Conservation (phyloP, 2,113 vertebrate species). For the Colossoma macropomum region DNA sequence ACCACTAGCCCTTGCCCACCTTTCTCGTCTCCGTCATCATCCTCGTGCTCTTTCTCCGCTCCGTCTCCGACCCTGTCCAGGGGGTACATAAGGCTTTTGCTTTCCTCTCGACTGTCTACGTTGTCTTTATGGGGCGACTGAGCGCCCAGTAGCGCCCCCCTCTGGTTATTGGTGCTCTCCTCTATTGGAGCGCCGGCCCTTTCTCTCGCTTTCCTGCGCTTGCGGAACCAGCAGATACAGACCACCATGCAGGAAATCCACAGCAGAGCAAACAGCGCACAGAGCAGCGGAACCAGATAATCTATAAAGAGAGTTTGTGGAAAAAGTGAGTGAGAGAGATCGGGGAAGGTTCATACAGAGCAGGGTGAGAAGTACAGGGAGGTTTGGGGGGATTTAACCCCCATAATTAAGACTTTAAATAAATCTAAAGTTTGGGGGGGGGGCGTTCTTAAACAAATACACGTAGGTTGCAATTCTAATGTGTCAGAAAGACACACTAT, state of each 20-base stretch:
- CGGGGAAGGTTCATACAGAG: too few relatives aligned
- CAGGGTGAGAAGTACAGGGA: too few relatives aligned
- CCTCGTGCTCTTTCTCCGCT: slow-evolving; percentile 81
- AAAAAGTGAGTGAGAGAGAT: neutral
- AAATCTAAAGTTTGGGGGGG: too few relatives aligned
- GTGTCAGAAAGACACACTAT: too few relatives aligned
- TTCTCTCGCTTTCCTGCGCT: slow-evolving; percentile 91
- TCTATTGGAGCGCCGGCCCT: slow-evolving; percentile 79
- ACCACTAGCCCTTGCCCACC: slow-evolving; percentile 64
- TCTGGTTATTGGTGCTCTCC: slow-evolving; percentile 89
- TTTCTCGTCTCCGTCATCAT: slow-evolving; percentile 66
- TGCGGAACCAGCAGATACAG: slow-evolving; percentile 92
- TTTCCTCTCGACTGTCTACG: slow-evolving; percentile 82
- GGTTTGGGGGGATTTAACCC: too few relatives aligned
- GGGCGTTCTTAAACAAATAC: too few relatives aligned
- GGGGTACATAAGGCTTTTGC: slow-evolving; percentile 87
- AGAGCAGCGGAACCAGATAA: slow-evolving; percentile 87
- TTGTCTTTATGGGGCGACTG: slow-evolving; percentile 80
- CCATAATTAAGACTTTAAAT: too few relatives aligned
- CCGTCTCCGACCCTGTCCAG: slow-evolving; percentile 83
- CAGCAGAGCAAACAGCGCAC: slow-evolving; percentile 85
- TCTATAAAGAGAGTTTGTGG: slow-evolving; percentile 67
- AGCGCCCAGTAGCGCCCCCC: slow-evolving; percentile 85
- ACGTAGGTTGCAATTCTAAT: too few relatives aligned
- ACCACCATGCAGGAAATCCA: slow-evolving; percentile 89